Conservation (phyloP, 1,140 invertebrate genomes). For the Cydia pomonella region DNA sequence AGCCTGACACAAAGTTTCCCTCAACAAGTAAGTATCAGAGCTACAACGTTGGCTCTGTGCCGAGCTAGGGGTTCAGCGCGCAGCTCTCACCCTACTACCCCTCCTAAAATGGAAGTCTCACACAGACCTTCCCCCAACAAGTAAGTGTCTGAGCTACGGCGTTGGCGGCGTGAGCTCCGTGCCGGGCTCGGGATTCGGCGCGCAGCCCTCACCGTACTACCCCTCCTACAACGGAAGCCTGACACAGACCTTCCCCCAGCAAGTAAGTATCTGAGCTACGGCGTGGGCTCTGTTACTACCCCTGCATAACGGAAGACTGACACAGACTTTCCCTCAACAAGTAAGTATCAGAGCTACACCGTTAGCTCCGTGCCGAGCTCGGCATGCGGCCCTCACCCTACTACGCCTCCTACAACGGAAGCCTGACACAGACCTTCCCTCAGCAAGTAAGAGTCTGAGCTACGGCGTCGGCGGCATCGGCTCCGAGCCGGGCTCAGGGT, state of each 20-base stretch:
- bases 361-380: constrained; percentile 65
- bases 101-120: too few species aligned
- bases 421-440: constrained; percentile 84
- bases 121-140: too few species aligned
- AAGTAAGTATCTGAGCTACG: too few species aligned
- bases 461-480: constrained; percentile 67
- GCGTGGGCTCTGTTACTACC: too few species aligned
- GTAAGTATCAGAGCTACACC: constrained; percentile 78
- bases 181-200: constrained; percentile 74
- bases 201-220: constrained; percentile 79
- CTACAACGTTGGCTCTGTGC: constrained; percentile 61
- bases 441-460: constrained; percentile 85
- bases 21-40: too few species aligned
- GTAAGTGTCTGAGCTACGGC: too few species aligned
- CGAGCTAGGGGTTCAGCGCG: constrained; percentile 72
- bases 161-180: too few species aligned
- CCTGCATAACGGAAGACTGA: constrained; percentile 82
- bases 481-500: constrained; percentile 67
- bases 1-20: too few species aligned
- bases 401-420: constrained; percentile 83
- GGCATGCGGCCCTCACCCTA: constrained; percentile 74
- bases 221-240: constrained; percentile 82
- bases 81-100: constrained; percentile 73
- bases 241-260: constrained; percentile 85
- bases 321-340: constrained; percentile 85